Conservation (phyloP, 23 tunicate species). For the Botrylloides violaceus region DNA sequence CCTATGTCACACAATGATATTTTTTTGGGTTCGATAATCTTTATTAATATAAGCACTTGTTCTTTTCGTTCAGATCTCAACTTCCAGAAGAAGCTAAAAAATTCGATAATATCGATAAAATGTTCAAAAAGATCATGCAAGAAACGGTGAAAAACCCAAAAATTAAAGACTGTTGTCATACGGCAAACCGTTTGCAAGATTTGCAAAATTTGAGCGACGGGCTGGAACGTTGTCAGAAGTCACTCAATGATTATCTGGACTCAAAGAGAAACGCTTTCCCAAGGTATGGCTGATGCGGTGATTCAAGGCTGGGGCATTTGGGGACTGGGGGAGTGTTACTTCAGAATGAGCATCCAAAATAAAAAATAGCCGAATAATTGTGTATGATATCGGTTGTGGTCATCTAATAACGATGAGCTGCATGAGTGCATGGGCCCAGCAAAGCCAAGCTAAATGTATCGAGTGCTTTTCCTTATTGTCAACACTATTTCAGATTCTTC, state of each 20-base stretch:
- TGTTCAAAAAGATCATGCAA: conserved; percentile 95
- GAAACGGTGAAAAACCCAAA: conserved; percentile 96
- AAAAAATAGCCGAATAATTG: too few species aligned
- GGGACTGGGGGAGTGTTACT: too few species aligned
- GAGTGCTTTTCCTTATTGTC: not conserved
- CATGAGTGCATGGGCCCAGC: too few species aligned
- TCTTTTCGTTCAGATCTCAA: conserved; percentile 56
- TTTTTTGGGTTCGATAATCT: not conserved
- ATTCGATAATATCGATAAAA: conserved; percentile 91
- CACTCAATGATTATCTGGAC: conserved; percentile 92
- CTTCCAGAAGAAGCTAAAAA: conserved; percentile 98
- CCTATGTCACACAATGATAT: not conserved
- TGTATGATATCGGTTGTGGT: too few species aligned
- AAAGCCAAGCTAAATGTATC: too few species aligned
- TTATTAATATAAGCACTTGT: not conserved
- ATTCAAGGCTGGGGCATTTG: too few species aligned
- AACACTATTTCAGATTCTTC: conserved; percentile 61
- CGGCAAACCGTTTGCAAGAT: conserved; percentile 78
- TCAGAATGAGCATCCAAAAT: too few species aligned
- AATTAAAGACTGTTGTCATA: conserved; percentile 89
- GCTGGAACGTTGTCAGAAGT: conserved; percentile 89
- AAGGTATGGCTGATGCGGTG: conserved; percentile 48
- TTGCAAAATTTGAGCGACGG: conserved; percentile 72
- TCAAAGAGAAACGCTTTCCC: conserved; percentile 98
- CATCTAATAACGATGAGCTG: too few species aligned